Base-by-base conservation (phyloP, 2,888 invertebrate species). In the Thera britannica region DNA sequence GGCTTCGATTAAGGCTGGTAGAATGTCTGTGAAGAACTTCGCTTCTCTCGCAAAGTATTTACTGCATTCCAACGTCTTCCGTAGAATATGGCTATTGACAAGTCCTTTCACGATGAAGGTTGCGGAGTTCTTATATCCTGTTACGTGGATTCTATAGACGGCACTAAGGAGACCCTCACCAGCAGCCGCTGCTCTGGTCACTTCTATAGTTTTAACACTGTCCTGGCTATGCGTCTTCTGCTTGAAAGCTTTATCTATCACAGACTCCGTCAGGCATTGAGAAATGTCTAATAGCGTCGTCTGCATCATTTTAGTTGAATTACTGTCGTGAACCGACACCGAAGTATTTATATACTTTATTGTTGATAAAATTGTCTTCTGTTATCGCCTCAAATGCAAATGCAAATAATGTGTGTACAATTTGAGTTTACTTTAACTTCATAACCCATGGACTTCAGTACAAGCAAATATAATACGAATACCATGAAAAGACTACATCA, bases 101-200 rank as follows among this genome's bases (percentile, higher is more conserved):
- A 88, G 70, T 0, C 80, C 83, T 75, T 89, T 88, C 0, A 77
- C 85, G 12, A 89, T 70, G 49, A 88, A 86, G 6, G 76, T 80
- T 0, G 80, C 71, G 3, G 72, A 74, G 35, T 80, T 63, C 3
- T 65, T 57, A 1, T 72, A 54, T 2, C 86, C 85, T 7, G 62
- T 75, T 0, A 82, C 81, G 8, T 73, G 66, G 34, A 89, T 79
- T 23, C 88, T 78, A 68, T 85, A 87, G 2, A 89, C 86, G 6
- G 82, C 85, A 63, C 87, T 81, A 9, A 88, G 71, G 3, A 87
- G 71, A 0, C 88, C 87, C 68, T 87, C 85, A 0, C 88, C 89
- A 0, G 81, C 81, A 0, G 84, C 80, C 0, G 84, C 83, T 0
- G 82, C 88, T 73, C 79, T 76, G 2, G 76, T 73, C 8, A 89